Base-by-base conservation (phyloP, 2,797 vertebrate species). In the Protosalanx chinensis region DNA sequence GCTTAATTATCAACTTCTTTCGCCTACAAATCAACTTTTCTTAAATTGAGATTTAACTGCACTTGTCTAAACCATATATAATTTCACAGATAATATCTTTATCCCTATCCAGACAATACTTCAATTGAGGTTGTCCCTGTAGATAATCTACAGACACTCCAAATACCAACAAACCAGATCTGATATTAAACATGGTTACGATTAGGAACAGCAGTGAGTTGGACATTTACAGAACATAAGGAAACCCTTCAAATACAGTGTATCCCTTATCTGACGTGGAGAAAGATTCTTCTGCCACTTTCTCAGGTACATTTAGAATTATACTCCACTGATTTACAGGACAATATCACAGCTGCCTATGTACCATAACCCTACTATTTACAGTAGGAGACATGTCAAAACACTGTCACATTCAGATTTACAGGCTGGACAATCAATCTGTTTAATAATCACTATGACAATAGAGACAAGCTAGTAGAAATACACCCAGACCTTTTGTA, bases 321-420 rank as follows among this genome's bases (percentile, higher is more conserved):
- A 67, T 49, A 67, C 29, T 51, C 87, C 88, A 87, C 84, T 6
- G 83, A 89, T 83, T 86, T 68, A 73, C 86, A 86, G 41, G 88
- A 91, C 88, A 86, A 91, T 88, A 86, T 89, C 82, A 83, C 88
- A 91, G 90, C 89, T 90, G 90, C 89, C 90, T 90, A 90, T 84
- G 41, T 46, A 46, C 41, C 41, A 81, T 86, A 79, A 90, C 87
- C 88, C 88, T 67, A 30, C 5, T 51, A 32, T 23, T 88, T 74
- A 89, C 84, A 90, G 87, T 86, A 86, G 81, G 87, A 86, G 80
- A 16, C 87, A 83, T 80, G 68, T 90, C 84, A 85, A 79, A 56
- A 90, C 87, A 87, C 86, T 85, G 85, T 82, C 89, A 90, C 89
- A 89, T 89, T 91, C 90, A 89, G 72, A 81, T 82, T 82, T 79